Evolutionary conservation across 2,113 vertebrate genomes (phyloP).

Genomic region (Daphoenositta chrysoptera): DNA sequence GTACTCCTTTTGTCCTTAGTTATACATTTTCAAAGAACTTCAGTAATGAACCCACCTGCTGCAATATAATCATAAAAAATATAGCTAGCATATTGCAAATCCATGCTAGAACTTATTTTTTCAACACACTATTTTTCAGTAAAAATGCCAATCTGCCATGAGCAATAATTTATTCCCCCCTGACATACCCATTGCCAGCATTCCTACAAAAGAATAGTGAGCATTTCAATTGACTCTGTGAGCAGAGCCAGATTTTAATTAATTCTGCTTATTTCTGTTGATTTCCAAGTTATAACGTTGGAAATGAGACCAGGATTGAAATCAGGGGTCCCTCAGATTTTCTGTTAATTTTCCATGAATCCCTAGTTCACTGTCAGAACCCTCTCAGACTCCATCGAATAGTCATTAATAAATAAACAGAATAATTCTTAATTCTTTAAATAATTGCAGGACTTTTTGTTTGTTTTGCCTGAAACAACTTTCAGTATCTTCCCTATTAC

Average conservation of each 20-base stretch:
- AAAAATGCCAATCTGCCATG: neutral
- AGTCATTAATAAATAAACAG: neutral
- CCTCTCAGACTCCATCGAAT: neutral
- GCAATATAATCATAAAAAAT: neutral
- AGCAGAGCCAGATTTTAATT: neutral
- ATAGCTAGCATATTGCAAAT: neutral
- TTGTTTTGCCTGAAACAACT: constrained; percentile 33
- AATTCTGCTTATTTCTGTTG: neutral
- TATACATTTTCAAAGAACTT: neutral
- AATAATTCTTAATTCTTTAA: neutral
- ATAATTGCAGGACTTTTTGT: neutral
- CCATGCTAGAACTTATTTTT: neutral
- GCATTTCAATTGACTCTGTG: neutral
- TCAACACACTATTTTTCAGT: neutral
- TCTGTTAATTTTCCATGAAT: neutral
- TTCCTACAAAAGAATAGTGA: neutral
- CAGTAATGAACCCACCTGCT: neutral
- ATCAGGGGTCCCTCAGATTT: neutral
- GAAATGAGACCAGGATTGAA: neutral
- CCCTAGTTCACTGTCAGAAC: neutral
- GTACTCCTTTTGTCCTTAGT: neutral
- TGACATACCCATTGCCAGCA: neutral
- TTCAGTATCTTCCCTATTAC: constrained; percentile 12
- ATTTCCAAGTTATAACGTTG: neutral
- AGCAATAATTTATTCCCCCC: neutral